These are phyloP conservation scores for Taurulus bubalis DNA, from an alignment of 2,113 vertebrate genomes.

Conservation along the genomic window DNA sequence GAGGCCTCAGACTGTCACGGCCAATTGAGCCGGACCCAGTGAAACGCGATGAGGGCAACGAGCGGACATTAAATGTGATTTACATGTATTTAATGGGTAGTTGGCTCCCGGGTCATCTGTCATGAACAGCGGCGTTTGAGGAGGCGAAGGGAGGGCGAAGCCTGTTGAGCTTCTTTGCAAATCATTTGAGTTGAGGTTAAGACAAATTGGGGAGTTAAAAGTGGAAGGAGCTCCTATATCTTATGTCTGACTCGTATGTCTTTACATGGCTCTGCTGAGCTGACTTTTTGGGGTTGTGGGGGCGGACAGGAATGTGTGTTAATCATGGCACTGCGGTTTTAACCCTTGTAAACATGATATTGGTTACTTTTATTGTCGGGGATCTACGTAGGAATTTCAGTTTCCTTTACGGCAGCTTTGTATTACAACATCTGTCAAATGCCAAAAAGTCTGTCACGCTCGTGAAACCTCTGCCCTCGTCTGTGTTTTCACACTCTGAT, in stretches of 20 bases:
- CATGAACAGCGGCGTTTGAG: conserved; percentile 5
- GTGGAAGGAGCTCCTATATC: conserved; percentile 13
- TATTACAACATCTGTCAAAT: conserved; percentile 20
- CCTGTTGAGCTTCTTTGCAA: conserved; percentile 13
- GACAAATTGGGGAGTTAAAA: conserved; percentile 23
- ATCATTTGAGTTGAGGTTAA: conserved; percentile 24
- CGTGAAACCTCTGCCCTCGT: conserved; percentile 6
- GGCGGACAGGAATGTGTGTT: conserved; percentile 29
- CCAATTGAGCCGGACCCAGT: conserved; percentile 51
- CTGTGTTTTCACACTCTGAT: conserved; percentile 42
- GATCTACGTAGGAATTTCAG: conserved; percentile 23
- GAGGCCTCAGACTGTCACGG: conserved; percentile 46
- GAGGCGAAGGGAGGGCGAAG: conserved; percentile 12
- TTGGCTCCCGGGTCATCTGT: conserved; percentile 34
- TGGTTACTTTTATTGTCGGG: conserved; percentile 13
- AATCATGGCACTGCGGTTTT: conserved; percentile 57
- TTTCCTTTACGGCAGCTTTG: conserved; percentile 22
- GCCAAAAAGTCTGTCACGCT: conserved; percentile 9
- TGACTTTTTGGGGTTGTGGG: not conserved
- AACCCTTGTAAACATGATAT: conserved; percentile 37
- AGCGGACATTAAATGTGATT: conserved; percentile 42
- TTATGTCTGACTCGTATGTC: not conserved
- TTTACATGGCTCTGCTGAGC: not conserved
- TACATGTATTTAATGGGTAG: conserved; percentile 46
- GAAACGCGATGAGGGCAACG: conserved; percentile 37